Percentiles rank a stretch among this genome's conserved stretches.
These are phyloP conservation scores for Spheniscus mendiculus DNA, from an alignment of 2,113 vertebrate species.

Conservation along the genomic window DNA sequence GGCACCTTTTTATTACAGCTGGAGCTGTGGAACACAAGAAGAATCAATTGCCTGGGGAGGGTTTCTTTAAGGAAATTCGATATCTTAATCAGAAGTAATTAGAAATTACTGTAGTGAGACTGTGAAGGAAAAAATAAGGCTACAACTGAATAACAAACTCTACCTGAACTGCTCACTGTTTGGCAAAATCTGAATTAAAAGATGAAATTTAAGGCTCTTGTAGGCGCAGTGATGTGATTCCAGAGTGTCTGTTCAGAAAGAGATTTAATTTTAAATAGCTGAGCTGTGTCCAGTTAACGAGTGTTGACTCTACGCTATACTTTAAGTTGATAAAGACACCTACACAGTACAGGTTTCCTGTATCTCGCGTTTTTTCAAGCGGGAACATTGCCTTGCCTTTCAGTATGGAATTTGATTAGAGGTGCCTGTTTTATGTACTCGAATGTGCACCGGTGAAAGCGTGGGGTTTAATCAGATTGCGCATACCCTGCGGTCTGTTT, in stretches of 20 bases:
- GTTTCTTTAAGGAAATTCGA: background rate
- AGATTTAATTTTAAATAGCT: background rate
- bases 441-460: background rate
- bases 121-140: background rate
- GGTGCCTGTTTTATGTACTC: background rate
- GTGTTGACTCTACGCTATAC: background rate
- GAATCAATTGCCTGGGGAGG: background rate
- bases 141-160: background rate
- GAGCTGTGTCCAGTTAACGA: background rate
- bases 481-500: background rate
- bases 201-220: background rate
- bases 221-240: background rate
- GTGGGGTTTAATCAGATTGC: background rate
- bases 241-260: background rate
- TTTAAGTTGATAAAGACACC: background rate
- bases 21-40: background rate
- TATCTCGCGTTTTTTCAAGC: fast-evolving
- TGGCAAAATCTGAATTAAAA: background rate
- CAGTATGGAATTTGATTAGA: background rate
- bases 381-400: background rate
- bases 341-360: background rate
- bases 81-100: background rate
- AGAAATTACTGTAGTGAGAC: background rate
- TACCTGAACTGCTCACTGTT: background rate
- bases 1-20: background rate